Percentiles rank a stretch among this genome's conserved stretches.
Evolutionary conservation across 2,888 invertebrate genomes (phyloP).

Genomic region (Neria commutata): DNA sequence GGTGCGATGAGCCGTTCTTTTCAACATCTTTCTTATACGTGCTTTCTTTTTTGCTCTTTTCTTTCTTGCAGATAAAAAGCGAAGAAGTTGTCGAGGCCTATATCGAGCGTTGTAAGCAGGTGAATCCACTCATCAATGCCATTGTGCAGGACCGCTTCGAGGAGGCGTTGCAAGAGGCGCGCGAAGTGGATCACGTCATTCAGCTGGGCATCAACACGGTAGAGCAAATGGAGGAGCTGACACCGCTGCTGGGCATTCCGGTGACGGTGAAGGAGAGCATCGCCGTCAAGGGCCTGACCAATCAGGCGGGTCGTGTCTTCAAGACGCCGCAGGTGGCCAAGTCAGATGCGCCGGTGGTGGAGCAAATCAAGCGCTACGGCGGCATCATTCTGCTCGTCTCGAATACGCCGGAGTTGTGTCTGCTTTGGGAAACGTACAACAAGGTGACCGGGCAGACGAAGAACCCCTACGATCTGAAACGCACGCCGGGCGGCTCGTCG

Average conservation of each 20-base stretch:
- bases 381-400: conserved; percentile 86
- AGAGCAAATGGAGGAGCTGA: conserved; percentile 70
- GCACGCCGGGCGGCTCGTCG: conserved; percentile 88
- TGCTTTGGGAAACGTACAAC: conserved; percentile 92
- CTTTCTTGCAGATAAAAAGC: conserved; percentile 69
- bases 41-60: conserved; percentile 18
- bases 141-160: conserved; percentile 80
- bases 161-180: conserved; percentile 77
- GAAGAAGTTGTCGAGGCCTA: conserved; percentile 75
- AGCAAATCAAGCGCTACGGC: conserved; percentile 75
- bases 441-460: conserved; percentile 83
- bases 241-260: conserved; percentile 83
- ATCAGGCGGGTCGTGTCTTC: conserved; percentile 73
- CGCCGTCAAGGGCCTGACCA: conserved; percentile 77
- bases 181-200: conserved; percentile 73
- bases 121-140: conserved; percentile 80
- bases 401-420: conserved; percentile 88
- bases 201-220: conserved; percentile 65
- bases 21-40: too few relatives aligned
- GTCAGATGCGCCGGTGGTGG: conserved; percentile 77
- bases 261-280: conserved; percentile 85
- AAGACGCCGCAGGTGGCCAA: conserved; percentile 69
- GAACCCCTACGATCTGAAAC: conserved; percentile 84
- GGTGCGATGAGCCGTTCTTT: too few relatives aligned
- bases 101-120: conserved; percentile 76